Conservation (phyloP, 2,113 vertebrate species). For the Psettodes erumei region DNA sequence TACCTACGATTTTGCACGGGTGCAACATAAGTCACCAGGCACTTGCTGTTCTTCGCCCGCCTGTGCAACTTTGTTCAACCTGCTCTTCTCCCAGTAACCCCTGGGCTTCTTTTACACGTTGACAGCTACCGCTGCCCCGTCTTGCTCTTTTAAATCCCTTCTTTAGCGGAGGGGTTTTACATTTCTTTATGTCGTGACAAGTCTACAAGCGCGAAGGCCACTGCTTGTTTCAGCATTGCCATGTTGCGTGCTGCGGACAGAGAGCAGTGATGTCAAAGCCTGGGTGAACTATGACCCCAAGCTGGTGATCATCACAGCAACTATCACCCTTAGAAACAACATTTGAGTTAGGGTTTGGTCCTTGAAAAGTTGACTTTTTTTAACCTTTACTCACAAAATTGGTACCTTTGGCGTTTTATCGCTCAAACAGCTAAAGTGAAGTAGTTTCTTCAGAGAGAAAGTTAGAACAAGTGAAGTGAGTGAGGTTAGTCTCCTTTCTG, state of each 20-base stretch:
- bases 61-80: constrained; percentile 47
- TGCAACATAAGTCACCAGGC: constrained; percentile 65
- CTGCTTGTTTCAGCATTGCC: constrained; percentile 30
- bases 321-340: background rate
- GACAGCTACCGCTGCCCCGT: constrained; percentile 35
- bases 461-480: constrained; percentile 23
- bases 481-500: constrained; percentile 18
- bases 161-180: constrained; percentile 4
- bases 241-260: constrained; percentile 25
- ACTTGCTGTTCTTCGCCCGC: constrained; percentile 62
- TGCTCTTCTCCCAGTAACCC: constrained; percentile 62
- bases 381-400: background rate
- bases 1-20: constrained; percentile 64
- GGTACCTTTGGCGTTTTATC: background rate
- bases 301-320: constrained; percentile 24
- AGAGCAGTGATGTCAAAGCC: constrained; percentile 36
- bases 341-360: background rate
- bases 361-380: background rate
- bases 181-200: constrained; percentile 29
- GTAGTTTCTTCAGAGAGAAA: background rate
- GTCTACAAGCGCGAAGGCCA: constrained; percentile 33
- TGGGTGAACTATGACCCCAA: constrained; percentile 53
- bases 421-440: background rate
- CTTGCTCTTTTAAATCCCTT: constrained; percentile 14
- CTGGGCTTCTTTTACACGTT: constrained; percentile 68